These are phyloP conservation scores for Champsocephalus gunnari DNA, from an alignment of 2,797 vertebrate species.

Conservation along the genomic window DNA sequence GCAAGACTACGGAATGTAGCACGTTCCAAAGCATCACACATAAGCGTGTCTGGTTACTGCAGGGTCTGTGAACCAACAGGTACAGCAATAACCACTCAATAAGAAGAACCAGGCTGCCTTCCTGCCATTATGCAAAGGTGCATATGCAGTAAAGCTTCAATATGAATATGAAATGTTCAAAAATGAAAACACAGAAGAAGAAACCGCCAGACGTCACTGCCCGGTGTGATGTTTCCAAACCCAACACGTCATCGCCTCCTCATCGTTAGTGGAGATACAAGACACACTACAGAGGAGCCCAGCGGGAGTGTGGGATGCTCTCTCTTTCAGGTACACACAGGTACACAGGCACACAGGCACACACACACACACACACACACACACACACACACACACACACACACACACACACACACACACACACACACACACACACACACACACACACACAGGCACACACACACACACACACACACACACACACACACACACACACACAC, in stretches of 20 bases:
- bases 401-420: too few relatives aligned
- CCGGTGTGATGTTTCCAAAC: not conserved
- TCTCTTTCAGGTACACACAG: not conserved
- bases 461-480: too few relatives aligned
- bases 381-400: not conserved
- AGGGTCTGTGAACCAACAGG: not conserved
- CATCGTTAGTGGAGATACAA: constrained; percentile 21
- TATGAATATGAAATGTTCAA: not conserved
- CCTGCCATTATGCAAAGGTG: constrained; percentile 5
- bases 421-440: constrained; percentile 7
- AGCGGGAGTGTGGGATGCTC: constrained; percentile 1
- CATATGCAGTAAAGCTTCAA: not conserved
- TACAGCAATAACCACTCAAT: not conserved
- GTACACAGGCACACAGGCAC: not conserved
- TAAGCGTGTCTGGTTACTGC: not conserved
- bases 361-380: constrained; percentile 2
- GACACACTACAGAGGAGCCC: constrained; percentile 21
- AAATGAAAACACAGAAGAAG: constrained; percentile 8
- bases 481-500: too few relatives aligned
- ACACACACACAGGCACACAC: not conserved
- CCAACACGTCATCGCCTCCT: not conserved
- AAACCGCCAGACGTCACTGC: constrained; percentile 3
- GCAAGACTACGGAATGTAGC: not conserved
- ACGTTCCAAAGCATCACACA: not conserved
- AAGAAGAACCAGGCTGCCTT: not conserved